Evolutionary conservation across 2,888 invertebrate species (phyloP), one percentile per base, ranked within the genome.

Genomic region (Phania funesta): DNA sequence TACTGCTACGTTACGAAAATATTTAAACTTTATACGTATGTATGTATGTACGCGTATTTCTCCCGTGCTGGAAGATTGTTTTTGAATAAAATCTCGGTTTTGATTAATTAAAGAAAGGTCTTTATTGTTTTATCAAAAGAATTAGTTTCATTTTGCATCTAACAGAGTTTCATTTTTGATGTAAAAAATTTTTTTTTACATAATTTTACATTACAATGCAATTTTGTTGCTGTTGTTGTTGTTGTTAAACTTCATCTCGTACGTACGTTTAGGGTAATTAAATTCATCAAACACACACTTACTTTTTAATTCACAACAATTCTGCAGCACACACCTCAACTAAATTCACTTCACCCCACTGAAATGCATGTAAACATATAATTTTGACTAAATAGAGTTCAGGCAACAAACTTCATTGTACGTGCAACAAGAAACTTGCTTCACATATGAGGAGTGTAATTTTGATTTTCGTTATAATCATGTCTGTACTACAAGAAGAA

Each of bases 171-270:
- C 71, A 38, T 44, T 16, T 18, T 22, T 48, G 62, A 64, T 64
- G 46, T 60, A 46, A 65, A 67, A 44, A 73, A 67, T 50, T 73
- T 71, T 50, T 73, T 71, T 81, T 81, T 77, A 67, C 77, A 81
- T 73, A 73, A 73, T 67, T 81, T 62, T 68, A 11, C 62, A 77
- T 62, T 80, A 80, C 71, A 80, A 76, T 81, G 54, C 18, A 76
- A 20, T 26, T 67, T 56, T 46, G 18, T 52, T 52, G 9, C 22
- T 44, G 16, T 16, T 48, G 13, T 5, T 54, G 16, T 64, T n/a
- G 6, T 13, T 22, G 44, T 32, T 16, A 3, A 50, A 71, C 48
- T 26, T 64, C 50, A 70, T 54, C 46, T 64, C 35, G 26, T 56
- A 22, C 16, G n/a, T 58, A 64, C 50, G n/a, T 64, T 78, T 50